Conservation (phyloP, 2,113 vertebrate species). For the Gorsachius goisagi region DNA sequence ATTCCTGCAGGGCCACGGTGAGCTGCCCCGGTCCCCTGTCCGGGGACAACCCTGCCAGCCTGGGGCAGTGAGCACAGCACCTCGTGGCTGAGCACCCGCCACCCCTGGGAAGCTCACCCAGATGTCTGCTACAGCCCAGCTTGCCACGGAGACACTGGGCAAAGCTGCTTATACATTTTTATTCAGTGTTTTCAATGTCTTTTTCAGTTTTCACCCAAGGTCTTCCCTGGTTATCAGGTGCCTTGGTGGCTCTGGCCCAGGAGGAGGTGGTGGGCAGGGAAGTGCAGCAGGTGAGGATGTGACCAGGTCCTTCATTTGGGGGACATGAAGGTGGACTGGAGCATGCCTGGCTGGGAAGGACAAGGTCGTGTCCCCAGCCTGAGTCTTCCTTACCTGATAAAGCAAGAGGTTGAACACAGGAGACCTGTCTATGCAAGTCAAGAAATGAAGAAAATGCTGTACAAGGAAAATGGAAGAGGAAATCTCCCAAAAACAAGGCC, state of each 20-base stretch:
- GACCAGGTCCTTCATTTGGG: not conserved
- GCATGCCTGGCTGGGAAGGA: not conserved
- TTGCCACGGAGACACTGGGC: not conserved
- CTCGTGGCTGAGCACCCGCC: not conserved
- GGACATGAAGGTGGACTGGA: not conserved
- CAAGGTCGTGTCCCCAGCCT: not conserved
- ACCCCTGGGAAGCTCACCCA: not conserved
- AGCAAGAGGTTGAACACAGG: not conserved
- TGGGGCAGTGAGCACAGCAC: not conserved
- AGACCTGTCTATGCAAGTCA: not conserved
- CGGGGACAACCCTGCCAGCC: not conserved
- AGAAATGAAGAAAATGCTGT: not conserved
- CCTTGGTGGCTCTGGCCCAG: not conserved
- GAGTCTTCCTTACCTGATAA: not conserved
- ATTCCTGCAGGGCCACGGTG: not conserved
- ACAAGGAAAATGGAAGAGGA: not conserved
- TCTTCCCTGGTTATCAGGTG: not conserved
- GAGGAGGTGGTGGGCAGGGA: not conserved
- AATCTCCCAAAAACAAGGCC: not conserved
- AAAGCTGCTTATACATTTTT: not conserved
- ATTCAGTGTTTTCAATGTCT: not conserved
- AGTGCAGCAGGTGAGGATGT: not conserved
- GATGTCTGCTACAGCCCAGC: not conserved
- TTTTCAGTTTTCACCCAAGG: not conserved
- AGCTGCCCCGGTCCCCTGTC: not conserved